Evolutionary conservation across 2,113 vertebrate species (phyloP).

Genomic region (Forbesichthys papilliferus): DNA sequence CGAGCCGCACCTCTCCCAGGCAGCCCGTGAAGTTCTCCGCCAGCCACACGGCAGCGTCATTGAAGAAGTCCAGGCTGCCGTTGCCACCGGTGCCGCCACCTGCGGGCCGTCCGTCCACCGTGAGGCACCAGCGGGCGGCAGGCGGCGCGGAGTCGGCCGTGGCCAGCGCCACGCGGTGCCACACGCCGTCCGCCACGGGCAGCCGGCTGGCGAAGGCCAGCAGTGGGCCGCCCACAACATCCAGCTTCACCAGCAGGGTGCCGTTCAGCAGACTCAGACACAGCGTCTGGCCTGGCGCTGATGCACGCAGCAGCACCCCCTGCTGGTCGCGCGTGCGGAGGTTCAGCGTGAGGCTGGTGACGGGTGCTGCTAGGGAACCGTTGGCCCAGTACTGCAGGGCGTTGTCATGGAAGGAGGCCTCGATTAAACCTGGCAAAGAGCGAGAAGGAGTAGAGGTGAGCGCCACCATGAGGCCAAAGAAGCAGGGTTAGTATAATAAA

Average conservation of each 20-base stretch:
- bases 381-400: conserved; percentile 77
- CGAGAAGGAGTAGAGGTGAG: conserved; percentile 6
- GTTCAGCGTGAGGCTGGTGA: conserved; percentile 78
- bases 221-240: conserved; percentile 72
- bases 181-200: conserved; percentile 80
- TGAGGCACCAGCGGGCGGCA: conserved; percentile 79
- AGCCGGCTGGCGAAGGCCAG: conserved; percentile 72
- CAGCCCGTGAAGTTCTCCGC: conserved; percentile 91
- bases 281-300: conserved; percentile 69
- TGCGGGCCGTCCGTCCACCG: conserved; percentile 71
- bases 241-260: conserved; percentile 78
- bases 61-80: conserved; percentile 83
- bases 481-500: too few species aligned
- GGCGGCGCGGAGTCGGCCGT: conserved; percentile 69
- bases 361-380: conserved; percentile 60
- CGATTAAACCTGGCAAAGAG: conserved; percentile 81
- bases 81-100: conserved; percentile 64
- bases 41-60: conserved; percentile 69
- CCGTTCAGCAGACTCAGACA: conserved; percentile 84
- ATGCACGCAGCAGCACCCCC: conserved; percentile 78
- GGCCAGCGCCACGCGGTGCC: conserved; percentile 82
- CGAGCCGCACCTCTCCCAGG: conserved; percentile 83
- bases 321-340: conserved; percentile 85
- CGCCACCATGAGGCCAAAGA: too few species aligned
- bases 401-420: conserved; percentile 81